These are phyloP conservation scores for Elymnias hypermnestra DNA, from an alignment of 1,140 invertebrate genomes.

Conservation along the genomic window DNA sequence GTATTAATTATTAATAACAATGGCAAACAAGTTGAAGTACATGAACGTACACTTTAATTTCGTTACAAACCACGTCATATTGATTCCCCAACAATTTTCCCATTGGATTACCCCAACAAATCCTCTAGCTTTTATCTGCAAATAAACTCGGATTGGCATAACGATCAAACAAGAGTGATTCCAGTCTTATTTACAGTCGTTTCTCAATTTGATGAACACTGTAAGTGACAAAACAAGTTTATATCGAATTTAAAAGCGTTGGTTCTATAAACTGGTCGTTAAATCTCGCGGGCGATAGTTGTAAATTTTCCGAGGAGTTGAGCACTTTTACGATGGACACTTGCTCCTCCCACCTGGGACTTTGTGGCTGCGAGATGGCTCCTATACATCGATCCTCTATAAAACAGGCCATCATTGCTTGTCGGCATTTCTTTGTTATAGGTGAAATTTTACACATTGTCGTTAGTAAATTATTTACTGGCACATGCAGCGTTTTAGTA, in stretches of 20 bases:
- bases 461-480: conserved; percentile 20
- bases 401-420: conserved; percentile 45
- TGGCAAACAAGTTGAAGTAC: too few species aligned
- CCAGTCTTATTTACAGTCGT: conserved; percentile 20
- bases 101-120: background rate
- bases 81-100: too few species aligned
- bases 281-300: conserved; percentile 65
- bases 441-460: conserved; percentile 20
- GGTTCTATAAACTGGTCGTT: conserved; percentile 70
- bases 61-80: too few species aligned
- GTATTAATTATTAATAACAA: too few species aligned
- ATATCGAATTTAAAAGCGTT: conserved; percentile 61
- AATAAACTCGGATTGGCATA: conserved; percentile 23
- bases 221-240: conserved; percentile 56
- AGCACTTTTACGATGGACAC: conserved; percentile 61
- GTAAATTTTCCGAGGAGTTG: conserved; percentile 62
- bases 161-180: conserved; percentile 7
- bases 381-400: conserved; percentile 53
- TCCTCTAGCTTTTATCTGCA: conserved; percentile 13
- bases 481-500: conserved; percentile 15
- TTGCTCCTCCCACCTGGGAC: conserved; percentile 59
- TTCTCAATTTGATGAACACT: conserved; percentile 32
- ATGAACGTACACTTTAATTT: too few species aligned
- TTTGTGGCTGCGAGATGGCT: conserved; percentile 47
- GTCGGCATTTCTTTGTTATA: conserved; percentile 36